Base-by-base conservation (phyloP, 1,140 invertebrate species). In the Belonocnema kinseyi region DNA sequence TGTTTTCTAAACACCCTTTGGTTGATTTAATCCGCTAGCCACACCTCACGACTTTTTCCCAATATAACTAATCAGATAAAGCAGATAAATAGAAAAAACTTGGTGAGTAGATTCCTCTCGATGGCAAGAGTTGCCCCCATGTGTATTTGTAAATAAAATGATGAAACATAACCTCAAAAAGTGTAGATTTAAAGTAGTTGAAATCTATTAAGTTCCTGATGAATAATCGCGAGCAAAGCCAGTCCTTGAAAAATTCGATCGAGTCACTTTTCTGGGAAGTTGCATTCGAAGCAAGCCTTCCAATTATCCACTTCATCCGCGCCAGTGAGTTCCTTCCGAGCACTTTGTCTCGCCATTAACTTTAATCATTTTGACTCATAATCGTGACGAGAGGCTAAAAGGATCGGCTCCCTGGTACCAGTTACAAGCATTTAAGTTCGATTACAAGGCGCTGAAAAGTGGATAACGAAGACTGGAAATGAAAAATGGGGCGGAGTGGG, bases 271-370 rank as follows among this genome's bases (percentile, higher is more conserved):
- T 66, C 61, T 66, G 33, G 61, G 61, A 66, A 66, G 61, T 66
- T 66, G 21, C 17, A 13, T 7, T 66, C 7, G 61, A 16, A 33
- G 33, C 33, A 33, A 26, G 12, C 21, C 74, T 79, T 72, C 50
- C 40, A 79, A 75, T 79, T 75, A 79, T 75, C 54, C 19, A 50
- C 17, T 72, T 19, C 46, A 46, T 70, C 72, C 33, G 26, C 26
- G 50, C 40, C 58, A 61, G 19, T 33, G 58, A 61, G 58, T 66
- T 66, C n/a, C 26, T 66, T 33, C 58, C 61, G 16, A 66, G 61
- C 61, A 66, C 61, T 66, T 66, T 66, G 61, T 66, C 26, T 66
- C 61, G 61, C 61, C 61, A 66, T 66, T 66, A 66, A 66, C 61
- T 66, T 66, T 40, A 66, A 33, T 66, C 61, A 40, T 66, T 66